phyloP scores from a whole-genome alignment of 2,113 vertebrate species.

The Platichthys flesus region DNA sequence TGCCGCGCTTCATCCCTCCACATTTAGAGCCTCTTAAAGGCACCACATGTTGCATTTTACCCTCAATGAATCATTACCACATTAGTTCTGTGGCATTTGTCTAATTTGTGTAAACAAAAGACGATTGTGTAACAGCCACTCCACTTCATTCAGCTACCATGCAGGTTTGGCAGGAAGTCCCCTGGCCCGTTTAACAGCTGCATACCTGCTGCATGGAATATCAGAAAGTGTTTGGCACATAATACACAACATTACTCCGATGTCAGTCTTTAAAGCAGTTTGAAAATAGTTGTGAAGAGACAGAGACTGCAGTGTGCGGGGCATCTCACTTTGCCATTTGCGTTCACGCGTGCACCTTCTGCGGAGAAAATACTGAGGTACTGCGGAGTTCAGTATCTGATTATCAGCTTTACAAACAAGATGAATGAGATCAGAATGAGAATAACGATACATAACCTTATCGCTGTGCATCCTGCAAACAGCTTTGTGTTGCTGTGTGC shows the following conservation, averaged over 20 bases:
- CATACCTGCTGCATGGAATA: neutral
- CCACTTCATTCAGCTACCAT: neutral
- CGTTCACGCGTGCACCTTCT: too few species aligned
- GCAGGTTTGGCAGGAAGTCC: neutral
- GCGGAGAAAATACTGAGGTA: too few species aligned
- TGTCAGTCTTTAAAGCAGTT: neutral
- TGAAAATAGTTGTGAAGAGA: neutral
- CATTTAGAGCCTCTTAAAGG: constrained; percentile 31
- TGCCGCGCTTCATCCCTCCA: neutral
- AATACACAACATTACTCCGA: neutral
- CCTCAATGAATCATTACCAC: constrained; percentile 43
- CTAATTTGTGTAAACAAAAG: constrained; percentile 38
- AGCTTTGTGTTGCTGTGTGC: too few species aligned
- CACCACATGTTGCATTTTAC: constrained; percentile 33
- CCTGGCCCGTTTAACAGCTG: neutral
- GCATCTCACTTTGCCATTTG: too few species aligned
- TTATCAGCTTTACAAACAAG: too few species aligned
- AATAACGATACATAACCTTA: too few species aligned
- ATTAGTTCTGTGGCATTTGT: constrained; percentile 24
- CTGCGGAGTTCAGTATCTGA: too few species aligned
- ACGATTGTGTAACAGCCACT: neutral
- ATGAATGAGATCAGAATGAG: too few species aligned
- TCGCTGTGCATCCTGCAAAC: too few species aligned
- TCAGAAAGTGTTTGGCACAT: neutral
- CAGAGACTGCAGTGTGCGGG: too few species aligned